Conservation (phyloP, 2,113 vertebrate genomes). For the Peromyscus californicus region DNA sequence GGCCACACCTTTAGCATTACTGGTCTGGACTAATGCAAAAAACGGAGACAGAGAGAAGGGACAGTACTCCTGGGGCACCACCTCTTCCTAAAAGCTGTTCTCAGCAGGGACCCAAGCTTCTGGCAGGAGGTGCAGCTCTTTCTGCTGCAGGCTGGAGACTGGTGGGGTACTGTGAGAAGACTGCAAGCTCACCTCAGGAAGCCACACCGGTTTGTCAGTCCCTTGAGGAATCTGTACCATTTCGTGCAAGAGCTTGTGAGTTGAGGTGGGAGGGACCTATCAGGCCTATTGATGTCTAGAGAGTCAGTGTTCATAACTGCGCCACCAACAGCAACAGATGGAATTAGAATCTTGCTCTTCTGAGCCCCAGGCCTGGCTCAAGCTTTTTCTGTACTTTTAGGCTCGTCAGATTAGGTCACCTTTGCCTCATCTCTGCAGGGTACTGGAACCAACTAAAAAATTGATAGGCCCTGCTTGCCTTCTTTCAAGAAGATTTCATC, state of each 20-base stretch:
- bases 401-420: rapidly evolving
- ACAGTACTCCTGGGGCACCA: too few species aligned
- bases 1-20: background rate
- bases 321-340: background rate
- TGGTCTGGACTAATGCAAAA: background rate
- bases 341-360: background rate
- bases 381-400: background rate
- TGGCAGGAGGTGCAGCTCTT: background rate
- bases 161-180: background rate
- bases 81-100: background rate
- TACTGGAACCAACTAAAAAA: too few species aligned
- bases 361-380: rapidly evolving
- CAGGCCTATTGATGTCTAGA: background rate
- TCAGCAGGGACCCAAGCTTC: rapidly evolving
- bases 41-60: background rate
- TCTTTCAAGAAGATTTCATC: background rate
- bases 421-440: background rate
- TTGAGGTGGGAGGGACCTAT: background rate
- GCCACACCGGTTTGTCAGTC: background rate
- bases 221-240: background rate
- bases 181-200: background rate
- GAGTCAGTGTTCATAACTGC: rapidly evolving
- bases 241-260: background rate
- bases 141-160: rapidly evolving
- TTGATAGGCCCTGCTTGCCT: rapidly evolving